A percentile compares a stretch with the other conserved stretches of the same genome.
Evolutionary conservation across 1,140 invertebrate species (phyloP).

Genomic region (Centruroides sculpturatus): DNA sequence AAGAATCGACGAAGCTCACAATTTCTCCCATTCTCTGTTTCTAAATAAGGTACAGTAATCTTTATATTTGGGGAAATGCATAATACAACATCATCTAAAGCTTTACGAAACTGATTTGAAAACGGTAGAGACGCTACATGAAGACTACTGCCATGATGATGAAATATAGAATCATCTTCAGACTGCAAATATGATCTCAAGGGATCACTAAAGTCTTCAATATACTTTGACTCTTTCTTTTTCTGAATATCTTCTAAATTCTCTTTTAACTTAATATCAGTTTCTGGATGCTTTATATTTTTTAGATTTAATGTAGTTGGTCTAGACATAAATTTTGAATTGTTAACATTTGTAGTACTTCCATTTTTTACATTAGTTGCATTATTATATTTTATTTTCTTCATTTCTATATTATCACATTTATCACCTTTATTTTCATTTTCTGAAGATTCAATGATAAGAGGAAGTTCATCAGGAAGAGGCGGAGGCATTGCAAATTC

Average conservation of each 20-base stretch:
- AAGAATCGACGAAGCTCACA: conserved; percentile 63
- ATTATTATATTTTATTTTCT: no score
- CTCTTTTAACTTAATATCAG: neutral
- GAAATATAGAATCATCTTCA: conserved; percentile 33
- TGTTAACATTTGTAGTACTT: neutral
- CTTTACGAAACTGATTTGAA: conserved; percentile 52
- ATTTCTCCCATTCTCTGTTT: conserved; percentile 62
- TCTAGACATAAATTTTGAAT: neutral
- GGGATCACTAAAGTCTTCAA: conserved; percentile 59
- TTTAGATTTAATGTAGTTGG: neutral
- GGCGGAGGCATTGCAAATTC: conserved; percentile 48
- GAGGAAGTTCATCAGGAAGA: conserved; percentile 6
- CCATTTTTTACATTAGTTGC: neutral
- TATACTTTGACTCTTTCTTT: conserved; percentile 38
- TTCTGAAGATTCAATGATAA: no score
- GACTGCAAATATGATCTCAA: conserved; percentile 47
- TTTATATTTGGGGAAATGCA: conserved; percentile 75
- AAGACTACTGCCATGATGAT: conserved; percentile 6
- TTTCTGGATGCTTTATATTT: neutral
- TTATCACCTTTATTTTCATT: no score
- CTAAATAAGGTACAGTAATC: conserved; percentile 71
- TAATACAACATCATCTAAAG: conserved; percentile 44
- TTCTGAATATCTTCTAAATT: conserved; percentile 27
- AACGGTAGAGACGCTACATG: conserved; percentile 43
- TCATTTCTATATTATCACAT: no score